phyloP scores from a whole-genome alignment of 2,113 vertebrate genomes.

The Python bivittatus region DNA sequence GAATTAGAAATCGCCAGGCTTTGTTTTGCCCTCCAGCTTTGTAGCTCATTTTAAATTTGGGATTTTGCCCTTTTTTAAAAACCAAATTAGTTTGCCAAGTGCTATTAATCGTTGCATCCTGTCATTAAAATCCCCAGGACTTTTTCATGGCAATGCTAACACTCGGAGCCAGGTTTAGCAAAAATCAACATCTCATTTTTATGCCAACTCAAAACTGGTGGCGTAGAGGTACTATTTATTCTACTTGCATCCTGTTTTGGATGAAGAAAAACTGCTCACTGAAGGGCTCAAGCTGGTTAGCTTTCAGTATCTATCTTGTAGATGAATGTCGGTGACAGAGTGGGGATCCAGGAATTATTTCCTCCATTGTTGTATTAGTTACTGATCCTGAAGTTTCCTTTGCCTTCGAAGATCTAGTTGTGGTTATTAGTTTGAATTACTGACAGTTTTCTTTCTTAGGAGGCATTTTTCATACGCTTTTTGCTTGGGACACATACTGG shows the following conservation, averaged over 20 bases:
- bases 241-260: neutral
- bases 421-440: neutral
- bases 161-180: neutral
- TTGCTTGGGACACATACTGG: neutral
- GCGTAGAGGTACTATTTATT: neutral
- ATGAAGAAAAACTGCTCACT: neutral
- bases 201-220: neutral
- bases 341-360: neutral
- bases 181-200: neutral
- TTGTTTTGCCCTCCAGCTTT: conserved; percentile 24
- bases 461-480: neutral
- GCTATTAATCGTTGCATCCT: conserved; percentile 7
- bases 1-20: conserved; percentile 6
- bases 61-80: neutral
- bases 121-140: neutral
- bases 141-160: neutral
- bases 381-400: neutral
- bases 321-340: neutral
- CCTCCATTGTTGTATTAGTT: neutral
- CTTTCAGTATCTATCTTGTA: neutral
- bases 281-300: neutral
- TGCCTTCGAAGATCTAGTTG: neutral
- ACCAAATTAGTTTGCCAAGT: conserved; percentile 20
- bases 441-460: neutral
- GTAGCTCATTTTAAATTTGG: conserved; percentile 10